Evolutionary conservation across 2,888 invertebrate species (phyloP), one percentile per base, ranked within the genome.

Genomic region (Xanthorhoe designata): DNA sequence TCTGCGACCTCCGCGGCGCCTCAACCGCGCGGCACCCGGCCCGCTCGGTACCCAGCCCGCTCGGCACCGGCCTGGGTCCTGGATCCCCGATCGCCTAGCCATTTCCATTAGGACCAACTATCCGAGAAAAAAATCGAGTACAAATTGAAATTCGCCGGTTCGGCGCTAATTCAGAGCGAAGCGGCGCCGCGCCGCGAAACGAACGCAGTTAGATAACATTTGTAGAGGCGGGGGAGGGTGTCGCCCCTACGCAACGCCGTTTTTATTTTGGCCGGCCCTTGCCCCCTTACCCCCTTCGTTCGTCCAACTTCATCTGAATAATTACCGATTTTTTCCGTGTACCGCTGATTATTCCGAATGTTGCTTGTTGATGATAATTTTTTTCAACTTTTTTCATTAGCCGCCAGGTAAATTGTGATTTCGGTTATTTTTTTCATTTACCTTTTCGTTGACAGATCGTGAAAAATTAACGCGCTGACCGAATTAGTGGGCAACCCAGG

Each of bases 251-350:
- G 93, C 93, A 92, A 91, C 90, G 87, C 87, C 91, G 91, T 93
- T 93, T 93, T 93, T 92, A 92, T 93, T 93, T 93, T 89, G 91
- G 89, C 90, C 91, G 89, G 90, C 91, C 92, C 91, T 89, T 91
- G 85, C 90, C 91, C 91, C 90, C 90, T 85, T 84, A 86, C 89
- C 92, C 91, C 92, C 92, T 87, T 90, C 90, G 88, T 80, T 90
- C 91, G 92, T 92, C 92, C 92, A 91, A 93, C 93, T 92, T 93
- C 92, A 93, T 93, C 93, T 92, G 93, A 93, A 93, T 93, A 93
- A 93, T 93, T 93, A 93, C 92, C 92, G 92, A 92, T 93, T 92
- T 93, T 89, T 93, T 92, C 90, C 91, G 91, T 92, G 92, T 92
- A 90, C 92, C 91, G 89, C 93, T 93, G 92, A 93, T 93, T 92